Evolutionary conservation across 2,113 vertebrate species (phyloP), one percentile per base, ranked within the genome.

Genomic region (Psilopsiagon aymara): DNA sequence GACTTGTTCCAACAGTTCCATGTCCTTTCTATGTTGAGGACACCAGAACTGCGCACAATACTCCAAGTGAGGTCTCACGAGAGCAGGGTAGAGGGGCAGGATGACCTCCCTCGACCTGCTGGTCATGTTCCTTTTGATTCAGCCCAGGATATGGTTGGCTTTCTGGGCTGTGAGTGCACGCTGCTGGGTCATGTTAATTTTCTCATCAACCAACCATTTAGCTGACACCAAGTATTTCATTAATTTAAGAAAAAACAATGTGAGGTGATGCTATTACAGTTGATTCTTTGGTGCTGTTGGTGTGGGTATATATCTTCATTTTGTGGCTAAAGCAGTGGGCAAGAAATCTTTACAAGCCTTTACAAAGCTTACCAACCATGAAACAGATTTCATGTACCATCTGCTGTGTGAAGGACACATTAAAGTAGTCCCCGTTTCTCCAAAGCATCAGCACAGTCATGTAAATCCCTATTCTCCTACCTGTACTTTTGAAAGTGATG

Each of bases 311-410:
- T 60, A 66, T 88, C 94, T 93, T 96, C 87, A 85, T 82, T 93
- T 92, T 47, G 33, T 81, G 57, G 64, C 59, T 89, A 80, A 95
- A 95, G 52, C 33, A 80, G 37, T 49, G 47, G 70, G 91, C 82
- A 91, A 62, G 84, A 94, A 93, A 95, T 96, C 80, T 94, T 95
- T 79, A 33, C 86, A 76, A 97, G 92, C 28, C 59, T 95, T 96
- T 92, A n/a, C 66, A 62, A 44, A 59, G n/a, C 76, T 96, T 71
- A 86, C 96, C 83, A 76, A 16, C 37, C 86, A 85, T 92, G 88
- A 95, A 95, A 51, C 62, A 95, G 83, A 97, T 97, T 97, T 97
- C 95, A 97, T 53, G 62, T 97, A 47, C 88, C 96, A 96, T 97
- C 81, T 97, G 96, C 95, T 89, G 92, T 91, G 92, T 95, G 95